These are phyloP conservation scores for Lordiphosa andalusiaca DNA, from an alignment of 2,888 invertebrate genomes.

Conservation along the genomic window DNA sequence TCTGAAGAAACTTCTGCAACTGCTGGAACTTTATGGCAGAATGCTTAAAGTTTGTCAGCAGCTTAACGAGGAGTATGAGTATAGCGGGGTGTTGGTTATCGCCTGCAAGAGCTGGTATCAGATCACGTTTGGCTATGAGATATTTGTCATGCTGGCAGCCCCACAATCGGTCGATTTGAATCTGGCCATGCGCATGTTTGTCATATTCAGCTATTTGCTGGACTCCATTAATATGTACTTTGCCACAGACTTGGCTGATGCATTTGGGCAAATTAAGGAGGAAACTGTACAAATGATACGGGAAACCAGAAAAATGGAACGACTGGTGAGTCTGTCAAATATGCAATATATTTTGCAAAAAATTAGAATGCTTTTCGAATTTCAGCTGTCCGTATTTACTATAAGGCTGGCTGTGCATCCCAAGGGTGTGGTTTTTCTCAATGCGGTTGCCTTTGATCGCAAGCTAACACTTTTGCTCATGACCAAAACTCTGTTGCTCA, in stretches of 20 bases:
- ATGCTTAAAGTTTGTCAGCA: neutral
- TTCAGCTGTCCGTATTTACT: slow-evolving; percentile 23
- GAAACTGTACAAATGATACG: slow-evolving; percentile 12
- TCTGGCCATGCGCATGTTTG: slow-evolving; percentile 12
- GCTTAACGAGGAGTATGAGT: slow-evolving; percentile 7
- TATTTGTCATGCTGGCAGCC: slow-evolving; percentile 23
- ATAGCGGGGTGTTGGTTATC: slow-evolving; percentile 9
- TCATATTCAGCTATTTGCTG: slow-evolving; percentile 20
- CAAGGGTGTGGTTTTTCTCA: slow-evolving; percentile 27
- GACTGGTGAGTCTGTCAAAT: slow-evolving; percentile 10
- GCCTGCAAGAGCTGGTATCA: slow-evolving; percentile 38
- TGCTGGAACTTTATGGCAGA: slow-evolving; percentile 13
- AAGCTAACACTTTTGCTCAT: slow-evolving; percentile 27
- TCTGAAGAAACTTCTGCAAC: neutral
- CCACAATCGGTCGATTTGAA: slow-evolving; percentile 12
- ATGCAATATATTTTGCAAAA: neutral
- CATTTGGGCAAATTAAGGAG: slow-evolving; percentile 3
- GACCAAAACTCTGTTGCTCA: slow-evolving; percentile 26
- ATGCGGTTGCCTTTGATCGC: slow-evolving; percentile 30
- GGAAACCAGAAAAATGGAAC: slow-evolving; percentile 11
- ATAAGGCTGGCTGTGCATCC: slow-evolving; percentile 21
- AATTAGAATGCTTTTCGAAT: neutral
- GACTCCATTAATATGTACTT: slow-evolving; percentile 24
- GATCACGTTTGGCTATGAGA: slow-evolving; percentile 31
- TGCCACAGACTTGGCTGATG: slow-evolving; percentile 27